Evolutionary conservation across 1,140 invertebrate genomes (phyloP).

Genomic region (Triops longicaudatus): DNA sequence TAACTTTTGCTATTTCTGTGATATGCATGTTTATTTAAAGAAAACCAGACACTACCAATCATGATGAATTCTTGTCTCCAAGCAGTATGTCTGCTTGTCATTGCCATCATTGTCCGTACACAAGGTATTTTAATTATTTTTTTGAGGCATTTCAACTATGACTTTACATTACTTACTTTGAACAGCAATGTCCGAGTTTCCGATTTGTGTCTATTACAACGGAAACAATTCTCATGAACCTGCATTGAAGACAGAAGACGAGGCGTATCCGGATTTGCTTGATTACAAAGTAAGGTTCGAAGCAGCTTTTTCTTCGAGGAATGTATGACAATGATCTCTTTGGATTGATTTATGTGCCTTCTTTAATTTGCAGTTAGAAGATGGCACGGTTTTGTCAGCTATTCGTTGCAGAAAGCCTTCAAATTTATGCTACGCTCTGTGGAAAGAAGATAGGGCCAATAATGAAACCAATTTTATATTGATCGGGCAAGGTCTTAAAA

Average conservation of each 20-base stretch:
- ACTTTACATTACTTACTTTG: not conserved
- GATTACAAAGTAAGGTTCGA: not conserved
- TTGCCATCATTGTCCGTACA: not conserved
- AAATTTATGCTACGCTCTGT: conserved; percentile 20
- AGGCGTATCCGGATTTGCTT: not conserved
- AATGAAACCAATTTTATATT: conserved; percentile 7
- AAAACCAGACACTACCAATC: not conserved
- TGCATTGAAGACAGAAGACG: not conserved
- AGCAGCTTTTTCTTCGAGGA: not conserved
- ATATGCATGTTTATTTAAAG: not conserved
- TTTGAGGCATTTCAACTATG: not conserved
- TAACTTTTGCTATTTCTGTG: not conserved
- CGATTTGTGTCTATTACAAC: not conserved
- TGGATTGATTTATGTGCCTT: too few relatives aligned
- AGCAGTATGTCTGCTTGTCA: not conserved
- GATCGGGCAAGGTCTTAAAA: not conserved
- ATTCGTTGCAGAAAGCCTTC: conserved; percentile 17
- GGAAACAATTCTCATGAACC: conserved; percentile 6
- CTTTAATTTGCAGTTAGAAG: not conserved
- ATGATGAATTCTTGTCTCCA: not conserved
- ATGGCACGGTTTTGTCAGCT: not conserved
- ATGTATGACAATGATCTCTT: too few relatives aligned
- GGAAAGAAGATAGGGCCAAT: conserved; percentile 14
- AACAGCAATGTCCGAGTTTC: not conserved
- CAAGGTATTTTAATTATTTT: not conserved